Percentiles rank a stretch among this genome's conserved stretches.
Conservation (phyloP, 2,113 vertebrate species). For the Bos indicus region DNA sequence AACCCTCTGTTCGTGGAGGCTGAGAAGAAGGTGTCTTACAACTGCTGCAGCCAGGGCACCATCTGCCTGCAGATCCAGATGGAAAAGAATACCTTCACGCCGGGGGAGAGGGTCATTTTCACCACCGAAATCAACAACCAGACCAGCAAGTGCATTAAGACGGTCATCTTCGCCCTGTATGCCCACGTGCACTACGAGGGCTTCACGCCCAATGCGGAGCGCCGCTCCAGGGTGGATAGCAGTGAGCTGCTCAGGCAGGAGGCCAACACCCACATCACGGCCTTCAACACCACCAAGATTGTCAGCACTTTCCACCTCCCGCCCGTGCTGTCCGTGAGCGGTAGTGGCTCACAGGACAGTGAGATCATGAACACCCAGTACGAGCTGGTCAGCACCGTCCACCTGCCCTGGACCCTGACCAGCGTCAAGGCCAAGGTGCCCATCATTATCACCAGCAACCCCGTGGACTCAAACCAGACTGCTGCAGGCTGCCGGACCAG, state of each 20-base stretch:
- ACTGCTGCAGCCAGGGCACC: constrained; percentile 50
- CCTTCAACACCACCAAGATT: constrained; percentile 43
- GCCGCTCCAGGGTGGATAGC: not conserved
- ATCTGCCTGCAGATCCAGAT: constrained; percentile 32
- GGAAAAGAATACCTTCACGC: constrained; percentile 17
- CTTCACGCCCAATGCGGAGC: constrained; percentile 36
- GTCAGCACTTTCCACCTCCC: constrained; percentile 54
- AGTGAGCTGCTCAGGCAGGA: constrained; percentile 47
- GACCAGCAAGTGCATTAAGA: constrained; percentile 46
- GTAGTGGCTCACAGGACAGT: rapidly evolving
- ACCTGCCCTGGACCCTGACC: constrained; percentile 60
- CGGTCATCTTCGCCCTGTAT: not conserved
- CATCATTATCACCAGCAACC: constrained; percentile 11
- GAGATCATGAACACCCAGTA: constrained; percentile 64
- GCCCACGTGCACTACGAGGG: constrained; percentile 28
- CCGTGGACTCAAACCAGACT: rapidly evolving
- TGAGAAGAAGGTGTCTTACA: constrained; percentile 33
- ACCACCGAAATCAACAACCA: constrained; percentile 58
- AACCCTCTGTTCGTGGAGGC: constrained; percentile 17
- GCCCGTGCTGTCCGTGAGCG: constrained; percentile 50
- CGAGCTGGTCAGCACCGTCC: constrained; percentile 43
- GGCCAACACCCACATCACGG: not conserved
- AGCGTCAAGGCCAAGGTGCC: constrained; percentile 42
- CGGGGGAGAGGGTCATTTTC: constrained; percentile 30
- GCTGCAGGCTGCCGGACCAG: rapidly evolving